phyloP scores from a whole-genome alignment of 2,888 invertebrate genomes.

The Lithophane ornitopus region DNA sequence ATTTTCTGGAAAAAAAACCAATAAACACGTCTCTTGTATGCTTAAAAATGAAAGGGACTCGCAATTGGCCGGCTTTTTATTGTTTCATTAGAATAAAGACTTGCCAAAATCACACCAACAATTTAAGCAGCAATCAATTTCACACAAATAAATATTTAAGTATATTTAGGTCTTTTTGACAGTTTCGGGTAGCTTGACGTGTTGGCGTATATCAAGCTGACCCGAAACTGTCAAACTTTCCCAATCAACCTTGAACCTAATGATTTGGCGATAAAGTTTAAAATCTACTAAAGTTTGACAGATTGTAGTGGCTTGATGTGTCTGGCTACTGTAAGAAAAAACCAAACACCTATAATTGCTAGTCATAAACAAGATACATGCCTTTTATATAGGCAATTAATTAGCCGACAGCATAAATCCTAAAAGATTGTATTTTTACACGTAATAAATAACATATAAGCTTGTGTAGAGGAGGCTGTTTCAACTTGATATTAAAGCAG shows the following conservation, averaged over 20 bases:
- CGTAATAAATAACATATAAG: constrained; percentile 13
- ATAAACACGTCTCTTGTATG: no score
- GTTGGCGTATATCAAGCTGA: no score
- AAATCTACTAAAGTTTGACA: no score
- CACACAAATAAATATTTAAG: neutral
- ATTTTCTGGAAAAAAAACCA: no score
- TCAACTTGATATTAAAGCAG: neutral
- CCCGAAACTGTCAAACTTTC: no score
- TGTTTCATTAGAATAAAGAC: neutral
- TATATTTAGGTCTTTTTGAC: no score
- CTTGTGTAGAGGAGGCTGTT: neutral
- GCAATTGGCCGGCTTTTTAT: no score
- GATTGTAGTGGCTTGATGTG: no score
- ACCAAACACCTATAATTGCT: neutral
- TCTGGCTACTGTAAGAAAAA: constrained; percentile 5
- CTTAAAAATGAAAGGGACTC: no score
- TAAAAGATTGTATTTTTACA: neutral
- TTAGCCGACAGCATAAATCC: constrained; percentile 10
- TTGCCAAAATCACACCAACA: neutral
- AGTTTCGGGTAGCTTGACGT: no score
- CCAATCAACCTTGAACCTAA: no score
- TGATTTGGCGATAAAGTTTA: no score
- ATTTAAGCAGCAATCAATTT: neutral
- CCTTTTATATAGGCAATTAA: constrained; percentile 28
- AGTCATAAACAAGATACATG: constrained; percentile 11